These are phyloP conservation scores for Halotydeus destructor DNA, from an alignment of 1,140 invertebrate genomes.

Conservation along the genomic window DNA sequence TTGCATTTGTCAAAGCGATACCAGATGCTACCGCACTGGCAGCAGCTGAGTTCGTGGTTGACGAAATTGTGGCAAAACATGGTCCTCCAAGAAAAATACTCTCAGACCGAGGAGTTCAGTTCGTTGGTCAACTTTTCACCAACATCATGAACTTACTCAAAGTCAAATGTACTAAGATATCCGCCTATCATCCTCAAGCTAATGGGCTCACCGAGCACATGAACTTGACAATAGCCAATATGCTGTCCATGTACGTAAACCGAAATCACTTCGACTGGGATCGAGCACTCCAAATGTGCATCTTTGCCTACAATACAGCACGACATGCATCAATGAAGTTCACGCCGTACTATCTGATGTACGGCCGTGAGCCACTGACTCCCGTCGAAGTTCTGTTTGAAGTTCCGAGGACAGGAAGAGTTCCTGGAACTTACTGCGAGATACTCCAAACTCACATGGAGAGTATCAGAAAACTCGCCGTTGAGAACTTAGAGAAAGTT, in stretches of 20 bases:
- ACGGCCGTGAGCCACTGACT: slow-evolving; percentile 21
- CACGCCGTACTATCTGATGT: slow-evolving; percentile 26
- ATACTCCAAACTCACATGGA: not conserved
- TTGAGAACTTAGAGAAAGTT: not conserved
- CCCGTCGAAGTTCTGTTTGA: slow-evolving; percentile 1
- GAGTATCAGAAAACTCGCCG: not conserved
- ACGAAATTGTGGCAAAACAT: slow-evolving; percentile 14
- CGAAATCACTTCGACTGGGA: slow-evolving; percentile 26
- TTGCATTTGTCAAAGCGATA: slow-evolving; percentile 16
- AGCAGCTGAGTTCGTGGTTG: slow-evolving; percentile 18
- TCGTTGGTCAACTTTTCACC: slow-evolving; percentile 7
- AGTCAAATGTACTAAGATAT: slow-evolving; percentile 5
- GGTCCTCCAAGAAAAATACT: slow-evolving; percentile 14
- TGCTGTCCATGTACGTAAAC: slow-evolving; percentile 19
- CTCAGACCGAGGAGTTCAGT: slow-evolving; percentile 15
- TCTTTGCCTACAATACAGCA: slow-evolving; percentile 27
- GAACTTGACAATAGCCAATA: slow-evolving; percentile 13
- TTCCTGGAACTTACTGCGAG: not conserved
- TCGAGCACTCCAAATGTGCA: slow-evolving; percentile 22
- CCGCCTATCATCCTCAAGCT: slow-evolving; percentile 12
- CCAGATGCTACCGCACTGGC: slow-evolving; percentile 15
- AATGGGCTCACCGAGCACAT: slow-evolving; percentile 16
- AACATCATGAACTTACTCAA: slow-evolving; percentile 5
- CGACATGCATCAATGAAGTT: slow-evolving; percentile 23
- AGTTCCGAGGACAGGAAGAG: not conserved